Conservation (phyloP, 2,888 invertebrate genomes). For the Heliconius erato region DNA sequence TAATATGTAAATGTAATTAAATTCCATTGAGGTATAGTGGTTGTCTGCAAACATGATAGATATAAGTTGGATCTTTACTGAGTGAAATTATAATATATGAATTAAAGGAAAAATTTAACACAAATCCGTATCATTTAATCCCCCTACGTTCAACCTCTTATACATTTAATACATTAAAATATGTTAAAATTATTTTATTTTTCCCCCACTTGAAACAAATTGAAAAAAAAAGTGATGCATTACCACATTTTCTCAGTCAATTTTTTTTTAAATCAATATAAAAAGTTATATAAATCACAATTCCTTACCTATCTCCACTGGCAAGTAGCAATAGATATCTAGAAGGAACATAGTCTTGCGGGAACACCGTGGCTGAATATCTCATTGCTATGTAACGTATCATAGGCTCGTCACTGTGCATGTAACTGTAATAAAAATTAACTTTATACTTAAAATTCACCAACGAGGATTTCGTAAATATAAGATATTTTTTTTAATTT, state of each 20-base stretch:
- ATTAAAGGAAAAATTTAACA: too few species aligned
- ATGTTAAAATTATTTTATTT: too few species aligned
- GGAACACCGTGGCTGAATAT: conserved; percentile 93
- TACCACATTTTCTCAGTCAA: too few species aligned
- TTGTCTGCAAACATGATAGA: too few species aligned
- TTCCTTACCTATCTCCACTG: conserved; percentile 90
- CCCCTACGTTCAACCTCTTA: not conserved
- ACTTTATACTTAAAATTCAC: not conserved
- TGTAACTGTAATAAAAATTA: conserved; percentile 82
- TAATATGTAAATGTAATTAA: too few species aligned
- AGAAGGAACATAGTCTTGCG: conserved; percentile 92
- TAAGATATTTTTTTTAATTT: not conserved
- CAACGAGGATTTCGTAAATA: not conserved
- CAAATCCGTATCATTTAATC: not conserved
- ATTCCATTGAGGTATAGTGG: too few species aligned
- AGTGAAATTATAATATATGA: too few species aligned
- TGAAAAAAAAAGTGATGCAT: too few species aligned
- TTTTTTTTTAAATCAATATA: too few species aligned
- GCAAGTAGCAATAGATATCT: conserved; percentile 93
- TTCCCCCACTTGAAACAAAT: too few species aligned
- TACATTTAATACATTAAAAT: too few species aligned
- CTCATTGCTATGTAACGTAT: conserved; percentile 93
- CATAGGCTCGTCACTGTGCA: conserved; percentile 91
- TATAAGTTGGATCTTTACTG: too few species aligned
- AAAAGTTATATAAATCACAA: not conserved